These are phyloP conservation scores for Lagria hirta DNA, from an alignment of 2,888 invertebrate genomes.

Conservation along the genomic window DNA sequence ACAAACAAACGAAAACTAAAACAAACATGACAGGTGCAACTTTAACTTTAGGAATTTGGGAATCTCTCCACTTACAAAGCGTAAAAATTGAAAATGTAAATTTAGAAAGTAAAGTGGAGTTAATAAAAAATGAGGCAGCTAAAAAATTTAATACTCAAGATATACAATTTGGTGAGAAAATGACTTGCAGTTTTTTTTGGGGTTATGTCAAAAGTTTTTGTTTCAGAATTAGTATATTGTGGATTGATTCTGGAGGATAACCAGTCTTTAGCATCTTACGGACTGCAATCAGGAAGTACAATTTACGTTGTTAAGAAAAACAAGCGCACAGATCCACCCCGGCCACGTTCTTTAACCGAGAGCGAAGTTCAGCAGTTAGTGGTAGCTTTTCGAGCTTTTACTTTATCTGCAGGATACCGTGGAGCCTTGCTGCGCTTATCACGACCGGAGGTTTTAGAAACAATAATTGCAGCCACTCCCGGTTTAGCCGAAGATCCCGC, in stretches of 20 bases:
- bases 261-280: slow-evolving; percentile 63
- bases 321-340: slow-evolving; percentile 38
- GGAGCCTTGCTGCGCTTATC: slow-evolving; percentile 60
- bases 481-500: slow-evolving; percentile 70
- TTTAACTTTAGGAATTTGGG: slow-evolving; percentile 56
- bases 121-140: slow-evolving; percentile 56
- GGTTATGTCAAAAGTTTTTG: slow-evolving; percentile 8
- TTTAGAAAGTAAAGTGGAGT: slow-evolving; percentile 63
- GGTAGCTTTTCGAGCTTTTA: slow-evolving; percentile 63
- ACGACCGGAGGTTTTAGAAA: slow-evolving; percentile 60
- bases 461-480: slow-evolving; percentile 71
- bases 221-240: slow-evolving; percentile 68
- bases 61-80: slow-evolving; percentile 57
- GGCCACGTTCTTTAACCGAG: slow-evolving; percentile 59
- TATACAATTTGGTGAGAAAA: slow-evolving; percentile 12
- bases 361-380: slow-evolving; percentile 64
- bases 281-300: slow-evolving; percentile 61
- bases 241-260: slow-evolving; percentile 69
- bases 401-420: slow-evolving; percentile 63
- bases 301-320: slow-evolving; percentile 59
- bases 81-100: slow-evolving; percentile 63
- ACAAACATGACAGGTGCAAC: slow-evolving; percentile 29
- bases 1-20: too few species aligned
- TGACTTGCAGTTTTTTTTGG: slow-evolving; percentile 9
- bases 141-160: slow-evolving; percentile 25